Evolutionary conservation across 1,140 invertebrate genomes (phyloP), one percentile per base, ranked within the genome.

Genomic region (Harpegnathos saltator): DNA sequence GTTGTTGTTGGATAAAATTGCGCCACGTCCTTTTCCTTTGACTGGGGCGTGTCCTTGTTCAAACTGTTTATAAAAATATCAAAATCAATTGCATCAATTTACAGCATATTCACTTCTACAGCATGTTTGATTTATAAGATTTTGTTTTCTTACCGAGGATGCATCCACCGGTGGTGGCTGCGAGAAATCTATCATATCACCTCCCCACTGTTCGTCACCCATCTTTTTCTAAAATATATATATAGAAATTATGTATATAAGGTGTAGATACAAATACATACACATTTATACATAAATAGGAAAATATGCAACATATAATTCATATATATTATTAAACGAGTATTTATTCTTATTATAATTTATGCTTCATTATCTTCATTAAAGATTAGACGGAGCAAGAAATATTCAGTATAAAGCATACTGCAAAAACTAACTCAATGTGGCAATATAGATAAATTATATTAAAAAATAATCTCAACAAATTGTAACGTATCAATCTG

Each of bases 11-110:
- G 71, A 77, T 0, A 77, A 0, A 54, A 83, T 77, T 44, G 87
- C 90, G 0, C 92, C 92, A 54, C 92, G 83, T 15, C 93, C 93
- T 66, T 86, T 89, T 9, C 91, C 87, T 44, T 44, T 84, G 91
- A 56, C 85, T 84, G 17, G 84, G 5, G 91, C 91, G 26, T 63
- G 82, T 52, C 77, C 74, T 44, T 89, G 87, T 0, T 86, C 83
- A 59, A 74, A 75, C 89, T 92, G 33, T n/a, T 5, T 56, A 63
- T 38, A 65, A 83, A 59, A 44, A 59, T 29, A 22, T 44, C 19
- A 24, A 69, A 22, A 71, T 71, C 59, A 38, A 58, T 38, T 7
- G 26, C 1, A 38, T 12, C 65, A 56, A 78, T 33, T 33, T 29
- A 66, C 69, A 68, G 48, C 0, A 22, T 15, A 15, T 38, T 69